Conservation (phyloP, 2,888 invertebrate species). For the Aelia acuminata region DNA sequence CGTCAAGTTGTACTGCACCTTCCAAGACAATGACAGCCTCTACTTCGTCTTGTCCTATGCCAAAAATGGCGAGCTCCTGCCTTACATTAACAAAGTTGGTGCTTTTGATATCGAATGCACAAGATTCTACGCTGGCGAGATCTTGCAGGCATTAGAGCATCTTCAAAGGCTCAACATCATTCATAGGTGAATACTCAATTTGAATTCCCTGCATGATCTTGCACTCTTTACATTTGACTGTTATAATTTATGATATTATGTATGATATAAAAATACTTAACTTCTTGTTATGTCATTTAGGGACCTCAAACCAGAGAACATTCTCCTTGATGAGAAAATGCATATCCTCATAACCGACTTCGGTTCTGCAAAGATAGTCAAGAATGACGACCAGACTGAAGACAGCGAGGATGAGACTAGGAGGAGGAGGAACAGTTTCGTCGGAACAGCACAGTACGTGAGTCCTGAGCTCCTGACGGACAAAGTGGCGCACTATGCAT, state of each 20-base stretch:
- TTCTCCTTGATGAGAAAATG: conserved; percentile 94
- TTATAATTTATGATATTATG: neutral
- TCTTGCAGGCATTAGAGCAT: conserved; percentile 91
- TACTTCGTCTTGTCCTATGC: conserved; percentile 97
- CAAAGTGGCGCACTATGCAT: conserved; percentile 78
- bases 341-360: conserved; percentile 98
- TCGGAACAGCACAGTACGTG: conserved; percentile 98
- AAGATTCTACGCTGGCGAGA: conserved; percentile 94
- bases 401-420: conserved; percentile 67
- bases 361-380: conserved; percentile 92
- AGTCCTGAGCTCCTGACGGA: conserved; percentile 95
- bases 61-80: conserved; percentile 93
- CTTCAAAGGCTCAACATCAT: conserved; percentile 90
- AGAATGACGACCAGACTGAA: conserved; percentile 63
- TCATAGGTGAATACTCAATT: conserved; percentile 78
- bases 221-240: neutral
- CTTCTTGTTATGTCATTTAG: conserved; percentile 59
- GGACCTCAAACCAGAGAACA: conserved; percentile 98
- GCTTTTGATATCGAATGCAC: conserved; percentile 91
- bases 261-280: neutral
- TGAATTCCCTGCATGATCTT: neutral
- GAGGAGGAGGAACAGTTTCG: conserved; percentile 86
- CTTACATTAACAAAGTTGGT: conserved; percentile 91
- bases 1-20: conserved; percentile 94
- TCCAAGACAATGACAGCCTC: conserved; percentile 92